Evolutionary conservation across 2,888 invertebrate genomes (phyloP), one percentile per base, ranked within the genome.

Genomic region (Portevinia maculata): DNA sequence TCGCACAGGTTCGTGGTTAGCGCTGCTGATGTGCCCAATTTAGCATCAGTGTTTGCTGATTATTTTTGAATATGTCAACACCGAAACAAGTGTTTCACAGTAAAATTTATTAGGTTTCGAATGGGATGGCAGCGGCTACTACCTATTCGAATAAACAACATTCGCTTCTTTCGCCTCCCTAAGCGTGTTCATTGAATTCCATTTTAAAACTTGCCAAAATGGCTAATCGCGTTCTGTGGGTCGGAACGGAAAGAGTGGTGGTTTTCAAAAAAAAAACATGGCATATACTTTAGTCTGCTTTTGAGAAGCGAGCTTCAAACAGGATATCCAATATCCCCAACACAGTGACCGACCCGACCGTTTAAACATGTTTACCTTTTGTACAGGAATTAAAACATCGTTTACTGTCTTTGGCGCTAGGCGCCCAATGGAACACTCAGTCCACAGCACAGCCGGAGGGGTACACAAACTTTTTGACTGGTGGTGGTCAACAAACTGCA

Each of bases 61-160:
- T 81, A 75, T 76, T 70, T 75, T 57, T 37, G 46, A 39, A 71
- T 75, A 81, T 76, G 76, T 75, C 76, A 81, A 70, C 76, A 60
- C 24, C 32, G 11, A 53, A 70, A 71, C 70, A 81, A 81, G 79
- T 73, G 64, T 65, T 79, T 53, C 55, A 60, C 53, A 60, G 17
- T 48, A 57, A 75, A 75, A 59, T 75, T 53, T 75, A 76, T 65
- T 34, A 44, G 11, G 32, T 37, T 52, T 44, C 7, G 19, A 15
- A 30, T 46, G 46, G 28, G 44, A 5, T 24, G 24, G 24, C 5
- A 24, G 5, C 24, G 24, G 24, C 24, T 24, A 24, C 24, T 24
- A 24, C 50, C 19, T 32, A 2, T 37, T 30, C 32, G 34, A 24
- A 53, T n/a, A 34, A 24, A 30, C 24, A 39, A 46, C 34, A 19